phyloP scores from a whole-genome alignment of 2,888 invertebrate genomes.

The Coleophora deauratella region DNA sequence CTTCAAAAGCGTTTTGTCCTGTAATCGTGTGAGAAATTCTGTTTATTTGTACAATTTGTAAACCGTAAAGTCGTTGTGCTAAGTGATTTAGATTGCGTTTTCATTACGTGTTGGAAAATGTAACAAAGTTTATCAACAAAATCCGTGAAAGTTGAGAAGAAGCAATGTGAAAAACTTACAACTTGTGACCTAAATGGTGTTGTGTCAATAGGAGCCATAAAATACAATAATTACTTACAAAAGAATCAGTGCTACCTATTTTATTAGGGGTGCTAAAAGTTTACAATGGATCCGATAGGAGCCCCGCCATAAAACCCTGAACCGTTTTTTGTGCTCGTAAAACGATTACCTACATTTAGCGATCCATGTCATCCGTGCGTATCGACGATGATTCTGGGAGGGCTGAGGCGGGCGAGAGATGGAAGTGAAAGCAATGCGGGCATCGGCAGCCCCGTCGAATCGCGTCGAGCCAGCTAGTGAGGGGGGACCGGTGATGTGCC shows the following conservation, averaged over 20 bases:
- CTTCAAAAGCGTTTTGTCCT: conserved; percentile 38
- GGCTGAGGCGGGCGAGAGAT: conserved; percentile 53
- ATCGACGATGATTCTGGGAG: conserved; percentile 57
- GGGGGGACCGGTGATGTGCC: conserved; percentile 78
- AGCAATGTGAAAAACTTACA: too few species aligned
- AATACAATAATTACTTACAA: conserved; percentile 34
- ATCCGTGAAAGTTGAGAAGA: conserved; percentile 5
- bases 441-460: conserved; percentile 18
- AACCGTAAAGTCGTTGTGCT: too few species aligned
- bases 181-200: conserved; percentile 18
- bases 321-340: conserved; percentile 47
- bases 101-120: too few species aligned
- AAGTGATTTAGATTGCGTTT: too few species aligned
- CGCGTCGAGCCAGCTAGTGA: conserved; percentile 25
- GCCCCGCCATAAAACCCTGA: conserved; percentile 64
- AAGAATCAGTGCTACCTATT: conserved; percentile 39
- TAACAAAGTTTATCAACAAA: too few species aligned
- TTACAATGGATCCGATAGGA: conserved; percentile 65
- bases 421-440: conserved; percentile 55
- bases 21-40: conserved; percentile 26
- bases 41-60: conserved; percentile 15
- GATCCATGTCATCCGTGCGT: conserved; percentile 47
- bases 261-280: conserved; percentile 40
- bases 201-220: conserved; percentile 51
- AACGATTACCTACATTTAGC: conserved; percentile 34